Evolutionary conservation across 2,797 vertebrate species (phyloP).

Genomic region (Sylvia borin): DNA sequence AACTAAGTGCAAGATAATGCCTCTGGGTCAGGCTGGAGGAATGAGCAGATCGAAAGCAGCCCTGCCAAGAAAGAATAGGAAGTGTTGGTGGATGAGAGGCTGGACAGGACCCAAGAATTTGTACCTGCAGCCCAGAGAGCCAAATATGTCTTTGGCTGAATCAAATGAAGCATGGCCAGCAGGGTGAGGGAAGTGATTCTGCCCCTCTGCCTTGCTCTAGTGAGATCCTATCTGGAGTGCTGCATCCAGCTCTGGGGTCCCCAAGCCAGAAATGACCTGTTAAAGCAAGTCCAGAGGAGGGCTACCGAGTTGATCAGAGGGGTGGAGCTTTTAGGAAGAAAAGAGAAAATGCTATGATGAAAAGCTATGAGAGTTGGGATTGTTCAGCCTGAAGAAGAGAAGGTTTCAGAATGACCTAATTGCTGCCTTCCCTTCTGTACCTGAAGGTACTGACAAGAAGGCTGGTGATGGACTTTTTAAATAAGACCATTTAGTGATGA

Average conservation of each 20-base stretch:
- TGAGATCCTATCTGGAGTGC: neutral
- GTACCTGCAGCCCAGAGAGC: neutral
- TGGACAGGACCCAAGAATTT: neutral
- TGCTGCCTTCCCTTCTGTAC: neutral
- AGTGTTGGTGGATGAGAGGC: neutral
- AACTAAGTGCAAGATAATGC: neutral
- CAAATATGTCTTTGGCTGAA: neutral
- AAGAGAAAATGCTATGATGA: neutral
- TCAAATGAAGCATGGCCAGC: neutral
- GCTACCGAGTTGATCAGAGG: neutral
- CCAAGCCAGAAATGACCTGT: neutral
- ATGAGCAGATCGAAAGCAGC: neutral
- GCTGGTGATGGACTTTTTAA: neutral
- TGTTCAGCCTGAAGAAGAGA: neutral
- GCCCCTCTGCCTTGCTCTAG: neutral
- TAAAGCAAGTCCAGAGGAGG: fast-evolving
- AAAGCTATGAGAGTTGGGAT: neutral
- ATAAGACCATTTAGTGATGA: neutral
- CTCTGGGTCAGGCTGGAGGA: neutral
- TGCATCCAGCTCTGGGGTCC: neutral
- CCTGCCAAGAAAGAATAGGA: neutral
- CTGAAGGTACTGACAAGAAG: neutral
- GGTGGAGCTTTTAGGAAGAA: neutral
- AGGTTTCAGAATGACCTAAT: neutral
- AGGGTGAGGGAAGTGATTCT: neutral